Conservation (phyloP, 37 sponge, comb jelly and placozoan genomes). For the Cliona cf. orientalis region DNA sequence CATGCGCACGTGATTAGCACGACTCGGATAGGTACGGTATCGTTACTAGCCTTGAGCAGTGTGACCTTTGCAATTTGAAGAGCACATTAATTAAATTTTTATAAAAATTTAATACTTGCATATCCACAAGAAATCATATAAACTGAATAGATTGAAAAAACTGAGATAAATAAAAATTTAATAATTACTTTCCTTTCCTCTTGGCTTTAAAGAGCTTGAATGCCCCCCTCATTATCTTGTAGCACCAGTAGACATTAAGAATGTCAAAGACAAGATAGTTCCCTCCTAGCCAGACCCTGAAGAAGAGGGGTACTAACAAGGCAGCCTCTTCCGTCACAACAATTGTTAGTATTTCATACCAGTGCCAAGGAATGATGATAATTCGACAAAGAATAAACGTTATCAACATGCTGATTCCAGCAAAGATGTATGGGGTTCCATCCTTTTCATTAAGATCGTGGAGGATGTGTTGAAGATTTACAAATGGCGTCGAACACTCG, state of each 20-base stretch:
- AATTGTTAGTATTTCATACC: conserved; percentile 16
- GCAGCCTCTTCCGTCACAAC: conserved; percentile 4
- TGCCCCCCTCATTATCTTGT: conserved; percentile 61
- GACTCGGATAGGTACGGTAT: no score
- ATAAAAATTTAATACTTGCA: not conserved
- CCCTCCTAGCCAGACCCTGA: conserved; percentile 27
- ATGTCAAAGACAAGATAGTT: conserved; percentile 57
- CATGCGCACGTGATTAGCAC: no score
- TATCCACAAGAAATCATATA: not conserved
- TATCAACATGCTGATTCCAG: conserved; percentile 44
- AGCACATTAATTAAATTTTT: not conserved
- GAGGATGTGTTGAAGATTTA: conserved; percentile 46
- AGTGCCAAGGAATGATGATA: conserved; percentile 49
- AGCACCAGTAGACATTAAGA: conserved; percentile 69
- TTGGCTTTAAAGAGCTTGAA: not conserved
- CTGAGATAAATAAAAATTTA: no score
- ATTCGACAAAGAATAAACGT: conserved; percentile 68
- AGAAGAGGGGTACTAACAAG: not conserved
- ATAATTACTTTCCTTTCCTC: not conserved
- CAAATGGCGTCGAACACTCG: conserved; percentile 70
- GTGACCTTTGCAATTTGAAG: not conserved
- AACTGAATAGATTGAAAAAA: not conserved
- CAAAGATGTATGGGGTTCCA: not conserved
- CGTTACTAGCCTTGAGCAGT: no score
- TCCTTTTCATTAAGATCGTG: conserved; percentile 4